phyloP scores from a whole-genome alignment of 1,140 invertebrate species.

The Drosophila sulfurigaster region DNA sequence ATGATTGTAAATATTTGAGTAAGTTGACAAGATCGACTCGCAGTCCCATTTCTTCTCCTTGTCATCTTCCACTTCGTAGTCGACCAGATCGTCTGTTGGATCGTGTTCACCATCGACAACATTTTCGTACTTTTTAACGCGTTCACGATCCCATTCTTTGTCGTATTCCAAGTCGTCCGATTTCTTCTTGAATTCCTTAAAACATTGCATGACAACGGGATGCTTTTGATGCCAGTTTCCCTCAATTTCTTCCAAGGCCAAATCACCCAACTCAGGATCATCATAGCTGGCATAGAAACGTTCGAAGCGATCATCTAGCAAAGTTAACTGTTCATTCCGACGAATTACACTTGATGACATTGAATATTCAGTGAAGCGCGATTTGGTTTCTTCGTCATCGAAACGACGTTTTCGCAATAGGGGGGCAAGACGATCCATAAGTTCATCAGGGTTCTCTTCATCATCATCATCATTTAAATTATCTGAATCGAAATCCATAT shows the following conservation, averaged over 20 bases:
- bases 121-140: slow-evolving; percentile 86
- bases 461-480: slow-evolving; percentile 85
- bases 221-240: slow-evolving; percentile 90
- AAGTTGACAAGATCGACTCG: slow-evolving; percentile 95
- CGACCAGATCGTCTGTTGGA: slow-evolving; percentile 86
- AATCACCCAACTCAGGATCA: slow-evolving; percentile 94
- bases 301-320: slow-evolving; percentile 97
- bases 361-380: slow-evolving; percentile 96
- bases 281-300: slow-evolving; percentile 94
- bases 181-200: slow-evolving; percentile 87
- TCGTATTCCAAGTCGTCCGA: slow-evolving; percentile 87
- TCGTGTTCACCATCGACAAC: slow-evolving; percentile 87
- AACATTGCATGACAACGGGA: slow-evolving; percentile 88
- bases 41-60: slow-evolving; percentile 94
- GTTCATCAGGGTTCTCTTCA: slow-evolving; percentile 86
- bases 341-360: slow-evolving; percentile 96
- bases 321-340: slow-evolving; percentile 92
- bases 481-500: slow-evolving; percentile 84
- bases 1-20: slow-evolving; percentile 96
- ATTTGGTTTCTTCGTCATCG: slow-evolving; percentile 92
- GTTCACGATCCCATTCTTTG: slow-evolving; percentile 89
- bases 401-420: slow-evolving; percentile 86
- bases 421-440: slow-evolving; percentile 86
- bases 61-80: slow-evolving; percentile 87
- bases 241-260: slow-evolving; percentile 96